Evolutionary conservation across 2,797 vertebrate genomes (phyloP), one percentile per base, ranked within the genome.

Genomic region (Carduelis carduelis): DNA sequence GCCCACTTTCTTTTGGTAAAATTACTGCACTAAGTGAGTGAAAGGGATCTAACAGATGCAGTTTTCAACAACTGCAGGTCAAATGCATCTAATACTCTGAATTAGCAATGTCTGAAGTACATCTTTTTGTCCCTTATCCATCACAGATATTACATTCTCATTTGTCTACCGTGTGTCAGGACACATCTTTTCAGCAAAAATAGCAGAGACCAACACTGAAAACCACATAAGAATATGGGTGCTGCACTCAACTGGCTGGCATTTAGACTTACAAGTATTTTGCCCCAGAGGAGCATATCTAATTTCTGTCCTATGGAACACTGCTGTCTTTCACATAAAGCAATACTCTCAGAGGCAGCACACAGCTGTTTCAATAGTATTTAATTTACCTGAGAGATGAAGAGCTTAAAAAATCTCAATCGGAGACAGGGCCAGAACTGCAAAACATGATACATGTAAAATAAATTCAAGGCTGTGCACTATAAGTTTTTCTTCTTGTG

Each of bases 361-460:
- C 75, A 79, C 84, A 95, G 89, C 93, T 96, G 83, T 91, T 97
- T 95, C 89, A 92, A 50, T 21, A 65, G 81, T 50, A 91, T 85
- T 95, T 97, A 71, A 96, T 96, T 93, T 95, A 93, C 83, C 71
- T 92, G 74, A 59, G 72, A 93, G 59, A 85, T 83, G 80, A 89
- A 78, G 64, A 93, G 56, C 34, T 71, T 43, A 78, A 96, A 92
- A 78, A 95, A 84, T 52, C 64, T 46, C 52, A 70, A 87, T 66
- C 30, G 1, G 56, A 96, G 70, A 69, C 35, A 43, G 60, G n/a
- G 23, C 34, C 74, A 77, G 71, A 37, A 49, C 52, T 50, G 43
- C 22, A 89, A 93, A 83, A 75, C 55, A 44, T 30, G 68, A 90
- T 3, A 84, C 22, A 50, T 72, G 47, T 63, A 93, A 93, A 95